Base-by-base conservation (phyloP, 2,888 invertebrate genomes). In the Chymomyza caudatula region DNA sequence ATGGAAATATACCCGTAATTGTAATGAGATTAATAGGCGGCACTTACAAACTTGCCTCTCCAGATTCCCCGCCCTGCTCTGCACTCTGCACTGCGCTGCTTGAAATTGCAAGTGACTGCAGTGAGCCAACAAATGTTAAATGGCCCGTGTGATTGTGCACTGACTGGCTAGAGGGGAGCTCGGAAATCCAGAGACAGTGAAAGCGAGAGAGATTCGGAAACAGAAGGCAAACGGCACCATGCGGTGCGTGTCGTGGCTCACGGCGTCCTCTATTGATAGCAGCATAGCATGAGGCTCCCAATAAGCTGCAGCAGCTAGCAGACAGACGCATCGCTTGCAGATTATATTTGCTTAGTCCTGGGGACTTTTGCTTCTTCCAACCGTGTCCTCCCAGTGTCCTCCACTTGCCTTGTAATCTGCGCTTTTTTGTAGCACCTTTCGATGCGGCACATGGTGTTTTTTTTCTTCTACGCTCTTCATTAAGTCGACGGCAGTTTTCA, bases 91-190 rank as follows among this genome's bases (percentile, higher is more conserved):
- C 29, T 29, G 11, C 29, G 1, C 29, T 11, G 8, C 29, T 2
- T 11, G 29, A 11, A 8, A 8, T 11, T 37, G 29, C 29, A 37
- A 37, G 29, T 15, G 8, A 19, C 47, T 19, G 19, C 47, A 47
- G 47, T 47, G 6, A 47, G 13, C 15, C n/a, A 44, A 13, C 13
- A 43, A n/a, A 52, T 25, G 74, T 71, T 80, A 77, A 76, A 80
- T 80, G 81, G 78, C 56, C 73, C 65, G 73, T 74, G 52, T 80
- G 75, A 77, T 80, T 74, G 78, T 65, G 57, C 53, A n/a, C 61
- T 54, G 58, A 43, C 61, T 19, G 4, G 58, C 44, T 0, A 13
- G 42, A 51, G 19, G 49, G 19, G n/a, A n/a, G n/a, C n/a, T n/a
- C n/a, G n/a, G n/a, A n/a, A n/a, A n/a, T n/a, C n/a, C 6, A 6